A percentile compares a stretch with the other conserved stretches of the same genome.
phyloP scores from a whole-genome alignment of 2,797 vertebrate species.

The Paramormyrops hopkinsi region DNA sequence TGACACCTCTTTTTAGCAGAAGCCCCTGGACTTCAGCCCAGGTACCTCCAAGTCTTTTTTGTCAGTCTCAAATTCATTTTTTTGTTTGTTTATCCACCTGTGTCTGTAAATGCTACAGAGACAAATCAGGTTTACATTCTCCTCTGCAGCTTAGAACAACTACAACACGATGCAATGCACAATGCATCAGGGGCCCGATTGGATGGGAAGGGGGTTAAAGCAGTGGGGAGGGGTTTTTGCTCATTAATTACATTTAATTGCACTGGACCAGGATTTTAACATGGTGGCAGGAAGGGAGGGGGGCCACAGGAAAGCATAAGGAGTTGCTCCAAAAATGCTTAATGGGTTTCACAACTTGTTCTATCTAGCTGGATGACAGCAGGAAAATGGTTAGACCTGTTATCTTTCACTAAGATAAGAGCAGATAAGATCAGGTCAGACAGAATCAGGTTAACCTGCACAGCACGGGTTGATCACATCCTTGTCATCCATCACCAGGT shows the following conservation, averaged over 20 bases:
- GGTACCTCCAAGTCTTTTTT: background rate
- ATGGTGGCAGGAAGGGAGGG: background rate
- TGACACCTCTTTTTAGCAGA: background rate
- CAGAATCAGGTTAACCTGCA: background rate
- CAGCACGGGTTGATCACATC: background rate
- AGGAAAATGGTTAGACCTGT: background rate
- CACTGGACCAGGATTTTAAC: background rate
- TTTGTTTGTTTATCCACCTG: background rate
- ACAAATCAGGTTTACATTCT: background rate
- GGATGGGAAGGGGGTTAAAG: background rate
- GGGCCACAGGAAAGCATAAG: background rate
- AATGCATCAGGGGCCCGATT: background rate
- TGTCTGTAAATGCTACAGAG: background rate
- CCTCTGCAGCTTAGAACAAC: background rate
- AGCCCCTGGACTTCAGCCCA: background rate
- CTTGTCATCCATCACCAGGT: background rate
- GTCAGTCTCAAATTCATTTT: background rate
- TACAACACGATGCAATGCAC: background rate
- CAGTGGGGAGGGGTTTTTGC: background rate
- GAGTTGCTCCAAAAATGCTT: background rate
- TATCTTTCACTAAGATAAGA: background rate
- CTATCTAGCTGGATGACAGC: background rate
- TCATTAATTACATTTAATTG: background rate
- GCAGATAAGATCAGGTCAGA: background rate
- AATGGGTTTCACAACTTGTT: background rate